These are phyloP conservation scores for Bos taurus DNA, from an alignment of 2,113 vertebrate species.

Conservation along the genomic window ARS-UCD2.0 NC_037336.1:6736501-6737000, in stretches of 20 bases:
- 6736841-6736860: neutral
- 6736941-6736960: neutral
- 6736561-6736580: neutral
- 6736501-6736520: neutral
- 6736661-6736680: neutral
- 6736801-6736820: neutral
- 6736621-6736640: neutral
- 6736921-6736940: neutral
- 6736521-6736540: neutral
- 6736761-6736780: neutral
- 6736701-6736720: neutral
- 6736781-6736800: neutral
- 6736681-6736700: neutral
- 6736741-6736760: neutral
- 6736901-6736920: neutral
- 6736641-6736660: neutral
- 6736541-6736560: neutral
- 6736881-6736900: neutral
- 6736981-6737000: accelerated
- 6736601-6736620: neutral
- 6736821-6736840: neutral
- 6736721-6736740: neutral
- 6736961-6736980: neutral
- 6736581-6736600: neutral
- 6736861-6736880: neutral